Base-by-base conservation (phyloP, 2,113 vertebrate species). In the Cervus canadensis region DNA sequence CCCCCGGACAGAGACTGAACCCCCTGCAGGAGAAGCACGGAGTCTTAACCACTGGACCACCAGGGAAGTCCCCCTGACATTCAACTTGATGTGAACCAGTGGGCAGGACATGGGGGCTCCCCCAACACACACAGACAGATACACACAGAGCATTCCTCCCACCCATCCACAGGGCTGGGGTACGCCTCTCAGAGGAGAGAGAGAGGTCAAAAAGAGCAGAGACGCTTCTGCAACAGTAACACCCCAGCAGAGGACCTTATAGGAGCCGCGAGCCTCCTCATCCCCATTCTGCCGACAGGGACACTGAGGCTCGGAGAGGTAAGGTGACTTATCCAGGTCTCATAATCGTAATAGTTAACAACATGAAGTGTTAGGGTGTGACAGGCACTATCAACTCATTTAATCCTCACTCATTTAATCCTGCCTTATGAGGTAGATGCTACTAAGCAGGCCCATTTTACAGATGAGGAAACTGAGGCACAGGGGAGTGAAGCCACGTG, bases 61-160 rank as follows among this genome's bases (percentile, higher is more conserved):
- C 36, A 13, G 36, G 67, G 36, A 25, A 4, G 52, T 81, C 91
- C 94, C 87, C 95, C 95, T 95, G 96, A 92, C 64, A 14, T 26
- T 91, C 91, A 98, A 62, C 59, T 45, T 12, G 83, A 67, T 1
- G 16, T 45, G 25, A 71, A 50, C 85, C 76, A 40, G 45, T 5
- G 43, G 78, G 11, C 9, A 83, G 90, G 78, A 0, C 14, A 28
- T 26, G 1, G 26, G 50, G 83, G 59, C 4, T 45, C 13, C 28
- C 59, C 57, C 15, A 5, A 2, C 23, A 17, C 11, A 17, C 17
- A 2, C 52, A 43, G 33, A 43, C 52, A 12, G 17, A 1, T 2
- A 10, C 56, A 25, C 50, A 30, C 15, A 9, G 1, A 25, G 30
- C 5, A 0, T 28, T 9, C 15, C 26, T 60, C 33, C 2, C 84